Base-by-base conservation (phyloP, 2,888 invertebrate genomes). In the Xestobium rufovillosum region DNA sequence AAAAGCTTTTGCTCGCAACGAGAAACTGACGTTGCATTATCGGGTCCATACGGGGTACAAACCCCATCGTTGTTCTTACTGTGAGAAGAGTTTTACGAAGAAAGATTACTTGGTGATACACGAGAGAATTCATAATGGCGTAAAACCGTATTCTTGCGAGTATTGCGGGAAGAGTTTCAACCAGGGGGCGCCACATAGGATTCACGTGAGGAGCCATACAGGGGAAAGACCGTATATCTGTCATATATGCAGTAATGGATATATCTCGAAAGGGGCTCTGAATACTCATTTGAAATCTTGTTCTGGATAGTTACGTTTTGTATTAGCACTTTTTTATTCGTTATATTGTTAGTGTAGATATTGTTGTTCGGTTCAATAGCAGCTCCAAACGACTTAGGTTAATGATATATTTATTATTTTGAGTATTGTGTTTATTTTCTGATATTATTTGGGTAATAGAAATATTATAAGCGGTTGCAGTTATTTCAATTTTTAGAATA, bases 131-230 rank as follows among this genome's bases (percentile, higher is more conserved):
- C 66, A 66, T 41, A 65, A 59, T 2, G 61, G 59, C 4, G 63
- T 61, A 34, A 61, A 61, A 38, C 61, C 61, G 3, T 60, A 60
- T 36, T 49, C 53, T 3, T 66, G 66, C 38, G 51, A 56, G 28
- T 54, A 59, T 35, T 65, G 65, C 34, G 60, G 59, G 2, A 61
- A 62, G 37, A 49, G 56, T 25, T 63, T 65, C 39, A 57, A 56
- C 27, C 57, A 60, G 29, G 51, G 52, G 1, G 51, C 55, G 9
- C 57, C 57, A 1, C 41, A 59, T 13, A 50, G 54, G 30, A 56
- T 59, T 13, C 63, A 63, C 37, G 54, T 59, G 15, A 44, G 58
- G 30, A 47, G 52, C 3, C 60, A 61, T 40, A 59, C 57, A 0
- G 61, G 61, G 0, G 59, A 59, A 30, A 48, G 59, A 17, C 59